phyloP scores from a whole-genome alignment of 2,113 vertebrate genomes.

The Bombycilla garrulus region DNA sequence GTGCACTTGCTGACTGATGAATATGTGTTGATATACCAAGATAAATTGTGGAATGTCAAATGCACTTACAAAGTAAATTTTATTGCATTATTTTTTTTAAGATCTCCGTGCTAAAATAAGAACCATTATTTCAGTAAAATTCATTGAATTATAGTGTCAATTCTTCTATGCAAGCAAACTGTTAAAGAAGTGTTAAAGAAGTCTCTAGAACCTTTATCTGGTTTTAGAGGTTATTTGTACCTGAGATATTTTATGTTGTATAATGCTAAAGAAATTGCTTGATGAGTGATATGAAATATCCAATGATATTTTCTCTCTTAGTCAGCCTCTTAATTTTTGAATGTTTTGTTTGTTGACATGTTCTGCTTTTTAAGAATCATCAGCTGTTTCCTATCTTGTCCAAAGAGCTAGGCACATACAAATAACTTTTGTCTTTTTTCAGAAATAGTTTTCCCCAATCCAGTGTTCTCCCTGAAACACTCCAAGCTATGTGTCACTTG shows the following conservation, averaged over 20 bases:
- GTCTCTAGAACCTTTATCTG: background rate
- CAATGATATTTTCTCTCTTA: background rate
- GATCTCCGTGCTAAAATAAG: background rate
- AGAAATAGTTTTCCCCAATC: background rate
- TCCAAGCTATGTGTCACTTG: fast-evolving
- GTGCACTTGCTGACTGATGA: background rate
- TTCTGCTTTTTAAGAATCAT: background rate
- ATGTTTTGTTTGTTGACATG: background rate
- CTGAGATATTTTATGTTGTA: background rate
- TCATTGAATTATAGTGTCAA: background rate
- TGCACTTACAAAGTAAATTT: background rate
- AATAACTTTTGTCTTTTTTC: background rate
- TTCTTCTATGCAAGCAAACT: background rate
- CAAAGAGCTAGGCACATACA: background rate
- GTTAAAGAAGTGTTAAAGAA: background rate
- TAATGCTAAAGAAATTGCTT: background rate
- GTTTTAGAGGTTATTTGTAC: background rate
- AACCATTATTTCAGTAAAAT: background rate
- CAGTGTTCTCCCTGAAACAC: background rate
- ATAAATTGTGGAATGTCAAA: background rate
- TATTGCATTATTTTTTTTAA: background rate
- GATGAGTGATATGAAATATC: background rate
- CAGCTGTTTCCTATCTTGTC: background rate
- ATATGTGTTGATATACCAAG: background rate
- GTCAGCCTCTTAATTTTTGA: background rate